These are phyloP conservation scores for Coilia nasus DNA, from an alignment of 2,797 vertebrate species.

Conservation along the genomic window DNA sequence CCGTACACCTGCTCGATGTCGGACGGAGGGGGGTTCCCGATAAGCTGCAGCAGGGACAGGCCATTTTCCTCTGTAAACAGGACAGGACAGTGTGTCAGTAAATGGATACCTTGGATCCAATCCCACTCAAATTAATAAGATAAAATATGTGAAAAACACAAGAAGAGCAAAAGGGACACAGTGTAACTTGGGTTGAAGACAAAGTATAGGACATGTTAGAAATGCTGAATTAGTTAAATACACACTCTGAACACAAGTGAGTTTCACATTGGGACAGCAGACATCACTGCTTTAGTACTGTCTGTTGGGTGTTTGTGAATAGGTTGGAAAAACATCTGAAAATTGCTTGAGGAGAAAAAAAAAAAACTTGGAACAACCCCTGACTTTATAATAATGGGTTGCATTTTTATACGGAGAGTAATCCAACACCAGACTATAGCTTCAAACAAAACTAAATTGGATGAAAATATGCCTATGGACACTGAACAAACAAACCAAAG, in stretches of 20 bases:
- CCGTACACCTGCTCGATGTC: conserved; percentile 77
- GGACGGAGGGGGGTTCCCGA: conserved; percentile 83
- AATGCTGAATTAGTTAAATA: conserved; percentile 47
- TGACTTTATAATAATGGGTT: not conserved
- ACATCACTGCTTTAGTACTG: conserved; percentile 1
- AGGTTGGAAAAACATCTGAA: not conserved
- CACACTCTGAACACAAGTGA: conserved; percentile 16
- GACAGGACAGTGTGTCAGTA: conserved; percentile 3
- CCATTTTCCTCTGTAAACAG: conserved; percentile 72
- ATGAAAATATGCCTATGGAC: conserved; percentile 6
- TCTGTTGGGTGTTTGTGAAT: not conserved
- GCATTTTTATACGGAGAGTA: not conserved
- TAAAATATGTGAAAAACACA: not conserved
- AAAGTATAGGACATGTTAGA: conserved; percentile 43
- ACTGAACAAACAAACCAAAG: conserved; percentile 33
- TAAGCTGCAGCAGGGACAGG: conserved; percentile 86
- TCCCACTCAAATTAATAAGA: not conserved
- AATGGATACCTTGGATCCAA: not conserved
- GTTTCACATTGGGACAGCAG: not conserved
- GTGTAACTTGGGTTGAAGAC: not conserved
- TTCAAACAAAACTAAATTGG: conserved; percentile 1
- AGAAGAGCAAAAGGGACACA: not conserved
- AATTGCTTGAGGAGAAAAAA: not conserved
- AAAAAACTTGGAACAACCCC: not conserved
- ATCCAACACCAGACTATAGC: not conserved